phyloP scores from a whole-genome alignment of 2,888 invertebrate species.

The Ernsta delagoae region DNA sequence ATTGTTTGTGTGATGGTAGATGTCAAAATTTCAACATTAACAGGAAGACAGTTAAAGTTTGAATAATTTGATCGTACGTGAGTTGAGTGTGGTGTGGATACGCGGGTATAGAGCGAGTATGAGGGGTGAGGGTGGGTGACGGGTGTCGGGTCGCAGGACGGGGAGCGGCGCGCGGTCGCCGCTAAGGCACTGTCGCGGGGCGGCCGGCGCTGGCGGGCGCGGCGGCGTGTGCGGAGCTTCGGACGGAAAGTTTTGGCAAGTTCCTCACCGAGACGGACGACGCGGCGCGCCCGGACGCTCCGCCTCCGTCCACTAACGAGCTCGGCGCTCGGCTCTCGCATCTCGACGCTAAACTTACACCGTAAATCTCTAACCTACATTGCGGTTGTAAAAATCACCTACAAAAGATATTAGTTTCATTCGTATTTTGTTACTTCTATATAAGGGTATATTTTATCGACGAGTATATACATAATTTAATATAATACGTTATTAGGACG shows the following conservation, averaged over 20 bases:
- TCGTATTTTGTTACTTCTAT: slow-evolving; percentile 82
- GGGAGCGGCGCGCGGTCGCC: slow-evolving; percentile 45
- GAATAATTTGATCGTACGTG: slow-evolving; percentile 2
- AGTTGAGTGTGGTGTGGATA: slow-evolving; percentile 8
- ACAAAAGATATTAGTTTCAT: slow-evolving; percentile 86
- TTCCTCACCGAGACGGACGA: slow-evolving; percentile 69
- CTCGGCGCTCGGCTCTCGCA: slow-evolving; percentile 74
- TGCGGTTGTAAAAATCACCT: slow-evolving; percentile 85
- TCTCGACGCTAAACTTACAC: slow-evolving; percentile 76
- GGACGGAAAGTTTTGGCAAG: slow-evolving; percentile 83
- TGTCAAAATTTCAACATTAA: not conserved
- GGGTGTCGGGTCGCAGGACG: slow-evolving; percentile 25
- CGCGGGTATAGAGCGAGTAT: not conserved
- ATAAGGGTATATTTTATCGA: slow-evolving; percentile 82
- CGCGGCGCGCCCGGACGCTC: slow-evolving; percentile 57
- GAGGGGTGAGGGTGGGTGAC: not conserved
- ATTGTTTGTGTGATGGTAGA: too few relatives aligned
- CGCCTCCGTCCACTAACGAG: slow-evolving; percentile 59
- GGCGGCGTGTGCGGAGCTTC: slow-evolving; percentile 71
- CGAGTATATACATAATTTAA: slow-evolving; percentile 75
- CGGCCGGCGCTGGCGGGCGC: slow-evolving; percentile 52
- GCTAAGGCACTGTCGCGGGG: slow-evolving; percentile 69
- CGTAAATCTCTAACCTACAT: slow-evolving; percentile 80
- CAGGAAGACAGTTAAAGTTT: not conserved
- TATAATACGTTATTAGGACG: slow-evolving; percentile 74